A percentile compares a stretch with the other conserved stretches of the same genome.
phyloP scores from a whole-genome alignment of 2,113 vertebrate species.

The Pangasianodon hypophthalmus region DNA sequence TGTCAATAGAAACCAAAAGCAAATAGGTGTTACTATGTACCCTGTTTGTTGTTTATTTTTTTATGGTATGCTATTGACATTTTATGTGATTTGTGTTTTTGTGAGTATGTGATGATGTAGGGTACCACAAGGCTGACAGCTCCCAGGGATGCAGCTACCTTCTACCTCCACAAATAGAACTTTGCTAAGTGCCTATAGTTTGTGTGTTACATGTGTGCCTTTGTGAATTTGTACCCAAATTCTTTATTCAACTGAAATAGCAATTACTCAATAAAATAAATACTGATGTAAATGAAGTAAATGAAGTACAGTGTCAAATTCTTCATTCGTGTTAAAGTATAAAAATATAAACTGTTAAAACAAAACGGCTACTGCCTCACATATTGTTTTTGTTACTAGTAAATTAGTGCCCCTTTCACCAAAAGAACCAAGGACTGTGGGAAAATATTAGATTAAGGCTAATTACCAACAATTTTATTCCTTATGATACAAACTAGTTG shows the following conservation, averaged over 20 bases:
- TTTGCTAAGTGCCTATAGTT: background rate
- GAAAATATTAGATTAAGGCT: background rate
- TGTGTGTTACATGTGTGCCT: background rate
- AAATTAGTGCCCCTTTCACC: background rate
- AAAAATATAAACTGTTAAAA: background rate
- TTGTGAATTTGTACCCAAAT: background rate
- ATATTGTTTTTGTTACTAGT: background rate
- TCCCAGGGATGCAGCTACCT: background rate
- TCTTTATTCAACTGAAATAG: background rate
- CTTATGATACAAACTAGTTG: background rate
- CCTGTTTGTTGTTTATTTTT: conserved; percentile 16
- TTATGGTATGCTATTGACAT: background rate
- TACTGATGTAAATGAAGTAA: background rate
- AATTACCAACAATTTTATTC: background rate
- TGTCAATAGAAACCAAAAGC: background rate
- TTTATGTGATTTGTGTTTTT: background rate
- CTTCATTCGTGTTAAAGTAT: background rate
- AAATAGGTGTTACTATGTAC: background rate
- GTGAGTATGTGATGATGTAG: background rate
- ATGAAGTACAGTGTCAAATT: background rate
- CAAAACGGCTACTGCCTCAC: background rate
- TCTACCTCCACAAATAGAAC: background rate
- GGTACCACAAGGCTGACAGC: background rate
- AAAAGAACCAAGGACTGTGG: background rate
- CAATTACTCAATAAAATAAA: background rate